Conservation (phyloP, 2,888 invertebrate species). For the Odontomyia ornata region DNA sequence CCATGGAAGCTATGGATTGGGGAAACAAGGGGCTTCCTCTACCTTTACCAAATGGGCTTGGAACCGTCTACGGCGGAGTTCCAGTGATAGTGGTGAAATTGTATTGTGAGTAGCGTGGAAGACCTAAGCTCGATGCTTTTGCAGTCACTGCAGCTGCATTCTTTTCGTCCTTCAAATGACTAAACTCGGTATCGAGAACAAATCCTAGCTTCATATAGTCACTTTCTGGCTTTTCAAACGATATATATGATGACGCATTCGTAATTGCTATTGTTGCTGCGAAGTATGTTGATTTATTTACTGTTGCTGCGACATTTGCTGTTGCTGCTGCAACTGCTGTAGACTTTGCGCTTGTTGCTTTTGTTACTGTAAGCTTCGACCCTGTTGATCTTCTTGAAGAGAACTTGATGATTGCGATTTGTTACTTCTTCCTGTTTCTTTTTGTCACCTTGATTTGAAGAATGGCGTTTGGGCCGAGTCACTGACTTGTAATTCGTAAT, state of each 20-base stretch:
- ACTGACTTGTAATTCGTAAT: slow-evolving; percentile 89
- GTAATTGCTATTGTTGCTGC: slow-evolving; percentile 56
- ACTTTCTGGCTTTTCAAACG: slow-evolving; percentile 68
- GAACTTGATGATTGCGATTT: too few relatives aligned
- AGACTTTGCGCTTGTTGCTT: slow-evolving; percentile 58
- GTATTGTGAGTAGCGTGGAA: slow-evolving; percentile 75
- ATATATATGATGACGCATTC: slow-evolving; percentile 71
- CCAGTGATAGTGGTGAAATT: slow-evolving; percentile 84
- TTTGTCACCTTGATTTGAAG: slow-evolving; percentile 56
- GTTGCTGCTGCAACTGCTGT: slow-evolving; percentile 56
- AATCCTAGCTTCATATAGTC: slow-evolving; percentile 94
- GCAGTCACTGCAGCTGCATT: slow-evolving; percentile 63
- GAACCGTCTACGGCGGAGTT: too few relatives aligned
- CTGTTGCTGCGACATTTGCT: too few relatives aligned
- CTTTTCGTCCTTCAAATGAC: slow-evolving; percentile 78
- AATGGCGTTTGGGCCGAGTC: slow-evolving; percentile 66
- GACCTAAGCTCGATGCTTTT: slow-evolving; percentile 42
- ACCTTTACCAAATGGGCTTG: too few relatives aligned
- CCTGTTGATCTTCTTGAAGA: too few relatives aligned
- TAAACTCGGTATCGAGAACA: slow-evolving; percentile 84
- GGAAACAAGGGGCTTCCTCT: too few relatives aligned
- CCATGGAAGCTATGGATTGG: too few relatives aligned
- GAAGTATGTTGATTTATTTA: slow-evolving; percentile 57
- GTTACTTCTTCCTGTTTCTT: slow-evolving; percentile 51
- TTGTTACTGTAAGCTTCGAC: too few relatives aligned